Base-by-base conservation (phyloP, 2,113 vertebrate species). In the Numida meleagris region DNA sequence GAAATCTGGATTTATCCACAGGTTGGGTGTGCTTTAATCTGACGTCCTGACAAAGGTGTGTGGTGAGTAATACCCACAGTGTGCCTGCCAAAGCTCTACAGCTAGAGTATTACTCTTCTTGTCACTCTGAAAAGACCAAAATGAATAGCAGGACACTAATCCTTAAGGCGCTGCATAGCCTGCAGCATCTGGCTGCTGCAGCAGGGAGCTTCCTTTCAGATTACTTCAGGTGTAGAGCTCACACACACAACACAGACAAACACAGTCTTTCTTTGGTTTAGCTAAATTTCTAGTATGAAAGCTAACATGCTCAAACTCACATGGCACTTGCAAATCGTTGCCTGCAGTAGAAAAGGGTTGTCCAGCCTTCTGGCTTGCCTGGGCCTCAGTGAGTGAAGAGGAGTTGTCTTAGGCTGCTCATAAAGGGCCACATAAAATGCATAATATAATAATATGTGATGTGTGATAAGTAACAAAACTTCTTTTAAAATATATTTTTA, bases 141-240 rank as follows among this genome's bases (percentile, higher is more conserved):
- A 95, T 89, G 86, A 94, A 95, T 96, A 94, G 94, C 92, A 96
- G 85, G 89, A 76, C 2, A 1, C 89, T 96, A 97, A 96, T 96
- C 92, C 91, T 51, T 67, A 3, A 14, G 89, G 90, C 90, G 94
- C 93, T 50, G 6, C 55, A 19, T 46, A 46, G 78, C 89, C 87
- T 87, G 82, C 62, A 93, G 85, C 82, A 73, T 79, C 80, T 95
- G 77, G 71, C 86, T 91, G 58, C 76, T 90, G 12, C 65, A 33
- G 51, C 0, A n/a, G 53, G 67, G 67, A 93, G 82, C 79, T 93
- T 94, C 46, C 76, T 95, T 95, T 94, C 78, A 75, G 70, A 62
- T 80, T 71, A 51, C 40, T 75, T 24, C 67, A 92, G 89, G 87
- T 62, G 85, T 94, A 94, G 74, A 86, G 14, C 53, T 92, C 63